phyloP scores from a whole-genome alignment of 2,113 vertebrate genomes.

The Spermophilus dauricus region DNA sequence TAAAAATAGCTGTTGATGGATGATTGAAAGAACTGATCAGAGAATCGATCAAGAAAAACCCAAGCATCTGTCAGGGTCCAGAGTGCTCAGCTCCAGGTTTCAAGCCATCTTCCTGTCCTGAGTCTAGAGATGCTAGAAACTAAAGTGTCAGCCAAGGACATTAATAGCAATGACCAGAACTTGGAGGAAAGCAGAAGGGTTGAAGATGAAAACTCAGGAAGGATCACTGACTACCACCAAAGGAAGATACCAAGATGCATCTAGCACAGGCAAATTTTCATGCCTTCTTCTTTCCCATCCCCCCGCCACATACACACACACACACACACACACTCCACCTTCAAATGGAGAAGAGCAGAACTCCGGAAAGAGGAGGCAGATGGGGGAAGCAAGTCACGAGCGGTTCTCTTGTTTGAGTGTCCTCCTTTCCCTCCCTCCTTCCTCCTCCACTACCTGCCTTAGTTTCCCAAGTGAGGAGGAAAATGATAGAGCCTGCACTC shows the following conservation, averaged over 20 bases:
- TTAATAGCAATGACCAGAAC: not conserved
- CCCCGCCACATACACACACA: too few relatives aligned
- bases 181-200: not conserved
- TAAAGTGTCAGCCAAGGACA: not conserved
- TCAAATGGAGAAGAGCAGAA: not conserved
- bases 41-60: not conserved
- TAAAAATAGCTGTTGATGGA: not conserved
- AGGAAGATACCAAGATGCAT: not conserved
- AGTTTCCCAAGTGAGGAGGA: not conserved
- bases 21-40: not conserved
- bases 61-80: too few relatives aligned
- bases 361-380: too few relatives aligned
- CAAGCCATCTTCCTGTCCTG: not conserved
- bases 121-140: not conserved
- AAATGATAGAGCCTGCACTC: not conserved
- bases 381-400: not conserved
- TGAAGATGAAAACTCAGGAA: not conserved
- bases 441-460: rapidly evolving
- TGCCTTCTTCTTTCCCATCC: not conserved
- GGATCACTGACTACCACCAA: not conserved
- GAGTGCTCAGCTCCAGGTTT: not conserved
- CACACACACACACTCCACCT: not conserved
- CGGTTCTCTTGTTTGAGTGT: not conserved
- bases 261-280: not conserved
- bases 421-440: not conserved